phyloP scores from a whole-genome alignment of 2,888 invertebrate genomes.

The Macrophya annulata region DNA sequence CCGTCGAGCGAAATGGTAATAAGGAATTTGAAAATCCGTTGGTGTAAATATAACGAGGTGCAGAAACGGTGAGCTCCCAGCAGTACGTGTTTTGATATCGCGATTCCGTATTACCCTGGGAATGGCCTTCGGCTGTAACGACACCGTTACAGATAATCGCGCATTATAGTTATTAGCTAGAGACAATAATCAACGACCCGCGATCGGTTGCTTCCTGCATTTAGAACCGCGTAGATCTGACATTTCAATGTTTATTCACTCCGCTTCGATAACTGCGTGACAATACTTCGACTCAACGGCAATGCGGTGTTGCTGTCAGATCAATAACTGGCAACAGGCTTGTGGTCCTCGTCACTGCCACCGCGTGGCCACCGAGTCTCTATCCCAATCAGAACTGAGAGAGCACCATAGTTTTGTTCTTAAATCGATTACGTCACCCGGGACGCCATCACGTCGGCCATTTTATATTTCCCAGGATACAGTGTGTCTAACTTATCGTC shows the following conservation, averaged over 20 bases:
- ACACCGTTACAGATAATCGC: constrained; percentile 44
- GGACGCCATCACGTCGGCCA: constrained; percentile 16
- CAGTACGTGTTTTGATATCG: constrained; percentile 36
- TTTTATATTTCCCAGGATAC: constrained; percentile 12
- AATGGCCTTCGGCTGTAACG: constrained; percentile 47
- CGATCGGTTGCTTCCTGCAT: constrained; percentile 44
- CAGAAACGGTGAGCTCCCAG: constrained; percentile 23
- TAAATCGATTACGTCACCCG: constrained; percentile 27
- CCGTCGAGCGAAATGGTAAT: background rate
- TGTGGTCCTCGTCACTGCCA: constrained; percentile 60
- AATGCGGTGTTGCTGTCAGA: constrained; percentile 79
- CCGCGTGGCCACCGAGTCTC: constrained; percentile 54
- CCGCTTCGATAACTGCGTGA: constrained; percentile 48
- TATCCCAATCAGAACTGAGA: constrained; percentile 47
- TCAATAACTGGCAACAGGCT: constrained; percentile 79
- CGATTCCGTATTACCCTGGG: constrained; percentile 13
- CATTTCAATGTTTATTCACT: constrained; percentile 54
- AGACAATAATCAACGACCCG: constrained; percentile 47
- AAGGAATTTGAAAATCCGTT: background rate
- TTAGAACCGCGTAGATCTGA: constrained; percentile 26
- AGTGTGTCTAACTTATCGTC: constrained; percentile 12
- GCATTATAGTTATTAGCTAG: constrained; percentile 4
- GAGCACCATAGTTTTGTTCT: background rate
- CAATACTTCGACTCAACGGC: constrained; percentile 67
- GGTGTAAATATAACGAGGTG: constrained; percentile 3